Percentiles rank a stretch among this genome's conserved stretches.
Conservation (phyloP, 1,140 invertebrate genomes). For the Limonius californicus region DNA sequence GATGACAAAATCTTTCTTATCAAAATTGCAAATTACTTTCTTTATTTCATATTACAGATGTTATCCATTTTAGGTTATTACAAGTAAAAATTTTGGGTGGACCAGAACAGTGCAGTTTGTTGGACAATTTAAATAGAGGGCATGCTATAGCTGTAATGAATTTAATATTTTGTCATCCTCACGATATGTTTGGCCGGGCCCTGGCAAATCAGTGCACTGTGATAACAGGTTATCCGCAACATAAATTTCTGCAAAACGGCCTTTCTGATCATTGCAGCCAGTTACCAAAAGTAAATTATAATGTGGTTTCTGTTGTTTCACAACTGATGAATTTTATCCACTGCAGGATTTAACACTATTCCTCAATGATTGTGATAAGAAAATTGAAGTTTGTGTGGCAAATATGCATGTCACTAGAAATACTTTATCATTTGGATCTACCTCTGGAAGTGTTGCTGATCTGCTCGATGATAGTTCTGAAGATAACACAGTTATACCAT, state of each 20-base stretch:
- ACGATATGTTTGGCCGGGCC: conserved; percentile 27
- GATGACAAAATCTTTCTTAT: too few species aligned
- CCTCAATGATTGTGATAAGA: conserved; percentile 28
- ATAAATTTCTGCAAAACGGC: conserved; percentile 32
- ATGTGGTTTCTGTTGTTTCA: too few species aligned
- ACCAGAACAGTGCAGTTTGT: conserved; percentile 55
- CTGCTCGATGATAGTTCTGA: conserved; percentile 27
- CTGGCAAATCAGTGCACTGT: conserved; percentile 36
- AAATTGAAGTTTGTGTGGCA: conserved; percentile 22
- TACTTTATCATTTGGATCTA: background rate
- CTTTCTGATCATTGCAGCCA: background rate
- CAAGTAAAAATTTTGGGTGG: conserved; percentile 62
- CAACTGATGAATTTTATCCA: too few species aligned
- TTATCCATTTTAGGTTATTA: conserved; percentile 48
- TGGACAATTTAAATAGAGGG: conserved; percentile 56
- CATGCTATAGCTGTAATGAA: conserved; percentile 58
- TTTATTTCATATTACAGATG: conserved; percentile 42
- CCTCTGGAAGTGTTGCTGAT: background rate
- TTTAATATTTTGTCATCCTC: conserved; percentile 44
- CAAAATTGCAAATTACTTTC: too few species aligned
- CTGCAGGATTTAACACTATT: conserved; percentile 24
- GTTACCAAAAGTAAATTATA: background rate
- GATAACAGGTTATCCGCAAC: conserved; percentile 34
- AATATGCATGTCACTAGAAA: background rate
- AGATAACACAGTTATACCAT: conserved; percentile 20